A percentile compares a stretch with the other conserved stretches of the same genome.
These are phyloP conservation scores for Agrypnia vestita DNA, from an alignment of 1,140 invertebrate genomes.

Conservation along the genomic window DNA sequence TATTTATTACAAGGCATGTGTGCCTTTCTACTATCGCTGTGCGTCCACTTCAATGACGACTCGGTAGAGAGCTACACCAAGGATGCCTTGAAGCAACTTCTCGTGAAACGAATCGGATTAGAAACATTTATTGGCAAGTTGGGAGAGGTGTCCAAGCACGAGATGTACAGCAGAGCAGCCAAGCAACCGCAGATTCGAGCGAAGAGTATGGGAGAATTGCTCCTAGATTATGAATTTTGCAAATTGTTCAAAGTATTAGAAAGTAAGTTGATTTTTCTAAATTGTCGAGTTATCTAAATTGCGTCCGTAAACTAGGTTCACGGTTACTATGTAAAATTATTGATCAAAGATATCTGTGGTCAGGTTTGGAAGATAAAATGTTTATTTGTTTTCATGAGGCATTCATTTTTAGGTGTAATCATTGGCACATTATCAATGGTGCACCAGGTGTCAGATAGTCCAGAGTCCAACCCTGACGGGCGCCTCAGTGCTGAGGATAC, in stretches of 20 bases:
- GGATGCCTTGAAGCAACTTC: conserved; percentile 86
- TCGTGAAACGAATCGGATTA: conserved; percentile 92
- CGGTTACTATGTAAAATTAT: no score
- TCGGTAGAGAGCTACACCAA: conserved; percentile 85
- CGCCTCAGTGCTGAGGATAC: conserved; percentile 42
- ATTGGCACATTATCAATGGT: conserved; percentile 37
- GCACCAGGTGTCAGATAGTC: conserved; percentile 25
- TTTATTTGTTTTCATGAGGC: not conserved
- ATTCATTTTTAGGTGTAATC: conserved; percentile 47
- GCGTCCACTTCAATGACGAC: conserved; percentile 94
- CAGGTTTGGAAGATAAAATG: no score
- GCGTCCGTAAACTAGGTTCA: not conserved
- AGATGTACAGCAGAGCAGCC: conserved; percentile 91
- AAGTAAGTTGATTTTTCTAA: conserved; percentile 70
- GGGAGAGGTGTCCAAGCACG: conserved; percentile 88
- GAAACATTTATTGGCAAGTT: conserved; percentile 93
- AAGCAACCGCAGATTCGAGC: conserved; percentile 93
- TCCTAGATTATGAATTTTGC: conserved; percentile 97
- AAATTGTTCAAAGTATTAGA: conserved; percentile 87
- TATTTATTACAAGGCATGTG: conserved; percentile 92
- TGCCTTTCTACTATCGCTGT: conserved; percentile 95
- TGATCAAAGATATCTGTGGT: no score
- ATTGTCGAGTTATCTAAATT: not conserved
- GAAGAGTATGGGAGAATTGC: conserved; percentile 83
- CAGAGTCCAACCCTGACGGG: conserved; percentile 32